Evolutionary conservation across 2,888 invertebrate species (phyloP), one percentile per base, ranked within the genome.

Genomic region (Drosophila helvetica): DNA sequence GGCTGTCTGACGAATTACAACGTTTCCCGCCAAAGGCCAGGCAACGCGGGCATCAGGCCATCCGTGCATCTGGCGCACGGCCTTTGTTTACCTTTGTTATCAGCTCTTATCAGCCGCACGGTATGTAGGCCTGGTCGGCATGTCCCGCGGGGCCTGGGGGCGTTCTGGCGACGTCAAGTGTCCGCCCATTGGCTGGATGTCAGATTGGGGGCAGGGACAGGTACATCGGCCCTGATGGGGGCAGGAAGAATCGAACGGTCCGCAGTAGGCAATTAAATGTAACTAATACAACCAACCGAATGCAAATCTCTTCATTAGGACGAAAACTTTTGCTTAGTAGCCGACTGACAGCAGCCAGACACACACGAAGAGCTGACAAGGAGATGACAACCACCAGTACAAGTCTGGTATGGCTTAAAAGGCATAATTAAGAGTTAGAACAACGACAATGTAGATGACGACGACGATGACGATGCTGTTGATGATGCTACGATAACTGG

Each of bases 11-110:
- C 85, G 85, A 85, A 85, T 85, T 80, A 72, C 79, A 85, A 54
- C 81, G 86, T 76, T 85, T 85, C 88, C 88, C 85, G 88, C 85
- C 86, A 88, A 83, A 78, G 58, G 9, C 27, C n/a, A 42, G 18
- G 33, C 30, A n/a, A 22, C 54, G 38, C 42, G 27, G 12, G 46
- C 45, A 59, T 51, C 54, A 43, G 46, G 22, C 47, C 67, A 66
- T 66, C 60, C 19, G 45, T 43, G 15, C 33, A 52, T 50, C 52
- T 48, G 69, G 60, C 54, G 53, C 61, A 60, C 27, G 55, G 59
- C 43, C 60, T 80, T 85, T 85, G 85, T 85, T 85, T 85, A 85
- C 85, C 81, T 85, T 88, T 86, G 80, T 88, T 85, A 85, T 85
- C 85, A 88, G 86, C 67, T 84, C 86, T 85, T 84, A 86, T 84